These are phyloP conservation scores for Picus viridis DNA, from an alignment of 2,797 vertebrate species.

Conservation along the genomic window DNA sequence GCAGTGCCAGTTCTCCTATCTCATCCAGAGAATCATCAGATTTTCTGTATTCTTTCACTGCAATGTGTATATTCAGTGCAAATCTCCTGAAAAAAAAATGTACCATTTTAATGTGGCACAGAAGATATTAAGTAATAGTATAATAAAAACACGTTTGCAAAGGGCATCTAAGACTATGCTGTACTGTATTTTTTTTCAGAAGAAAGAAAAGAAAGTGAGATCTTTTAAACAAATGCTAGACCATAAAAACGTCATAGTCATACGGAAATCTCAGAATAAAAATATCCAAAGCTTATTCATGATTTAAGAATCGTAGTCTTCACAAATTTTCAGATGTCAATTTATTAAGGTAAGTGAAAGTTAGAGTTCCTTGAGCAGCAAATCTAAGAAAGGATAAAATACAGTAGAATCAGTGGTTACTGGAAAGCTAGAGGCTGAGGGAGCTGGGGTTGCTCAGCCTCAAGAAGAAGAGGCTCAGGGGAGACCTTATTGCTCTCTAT, in stretches of 20 bases:
- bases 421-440: not conserved
- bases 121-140: not conserved
- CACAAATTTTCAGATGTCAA: fast-evolving
- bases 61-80: not conserved
- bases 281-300: not conserved
- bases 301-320: not conserved
- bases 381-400: not conserved
- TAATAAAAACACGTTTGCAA: not conserved
- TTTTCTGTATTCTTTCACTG: not conserved
- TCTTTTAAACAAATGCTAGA: not conserved
- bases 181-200: not conserved
- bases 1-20: not conserved
- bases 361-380: not conserved
- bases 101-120: not conserved
- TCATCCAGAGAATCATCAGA: not conserved
- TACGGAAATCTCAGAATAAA: not conserved
- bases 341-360: not conserved
- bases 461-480: too few species aligned
- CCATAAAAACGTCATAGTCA: not conserved
- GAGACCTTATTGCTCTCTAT: too few species aligned
- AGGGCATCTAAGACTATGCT: not conserved
- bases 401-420: not conserved
- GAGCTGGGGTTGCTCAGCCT: too few species aligned
- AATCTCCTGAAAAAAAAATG: not conserved
- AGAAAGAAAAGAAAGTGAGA: not conserved